Evolutionary conservation across 2,797 vertebrate species (phyloP).

Genomic region (Periparus ater): DNA sequence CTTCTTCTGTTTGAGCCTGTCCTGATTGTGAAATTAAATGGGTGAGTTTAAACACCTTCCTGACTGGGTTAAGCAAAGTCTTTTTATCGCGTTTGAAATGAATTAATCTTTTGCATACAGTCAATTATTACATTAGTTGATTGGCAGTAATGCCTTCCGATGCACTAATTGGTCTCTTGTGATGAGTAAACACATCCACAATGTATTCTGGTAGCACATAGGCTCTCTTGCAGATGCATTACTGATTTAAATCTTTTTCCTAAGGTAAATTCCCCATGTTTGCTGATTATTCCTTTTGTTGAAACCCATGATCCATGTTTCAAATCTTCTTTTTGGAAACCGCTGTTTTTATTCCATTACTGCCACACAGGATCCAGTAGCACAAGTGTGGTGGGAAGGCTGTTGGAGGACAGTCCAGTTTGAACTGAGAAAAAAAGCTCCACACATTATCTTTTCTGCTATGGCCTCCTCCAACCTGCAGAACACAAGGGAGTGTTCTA

Average conservation of each 20-base stretch:
- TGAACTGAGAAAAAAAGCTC: not conserved
- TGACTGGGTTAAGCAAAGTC: conserved; percentile 29
- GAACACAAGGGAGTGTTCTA: not conserved
- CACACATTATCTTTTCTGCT: not conserved
- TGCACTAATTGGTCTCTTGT: not conserved
- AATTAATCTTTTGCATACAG: not conserved
- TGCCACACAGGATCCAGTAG: not conserved
- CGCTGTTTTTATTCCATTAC: not conserved
- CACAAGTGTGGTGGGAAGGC: not conserved
- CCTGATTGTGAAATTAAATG: conserved; percentile 42
- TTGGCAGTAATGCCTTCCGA: not conserved
- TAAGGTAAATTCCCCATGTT: not conserved
- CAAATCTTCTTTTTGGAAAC: not conserved
- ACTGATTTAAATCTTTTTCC: not conserved
- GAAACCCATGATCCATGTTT: not conserved
- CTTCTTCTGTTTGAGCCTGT: conserved; percentile 39
- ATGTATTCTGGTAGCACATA: not conserved
- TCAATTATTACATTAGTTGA: not conserved
- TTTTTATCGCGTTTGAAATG: not conserved
- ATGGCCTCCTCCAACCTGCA: not conserved
- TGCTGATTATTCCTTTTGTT: not conserved
- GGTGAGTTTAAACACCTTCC: not conserved
- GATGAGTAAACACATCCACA: not conserved
- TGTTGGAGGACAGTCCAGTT: not conserved
- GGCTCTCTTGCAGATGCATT: not conserved